Base-by-base conservation (phyloP, 2,797 vertebrate genomes). In the Syngnathus rostellatus region DNA sequence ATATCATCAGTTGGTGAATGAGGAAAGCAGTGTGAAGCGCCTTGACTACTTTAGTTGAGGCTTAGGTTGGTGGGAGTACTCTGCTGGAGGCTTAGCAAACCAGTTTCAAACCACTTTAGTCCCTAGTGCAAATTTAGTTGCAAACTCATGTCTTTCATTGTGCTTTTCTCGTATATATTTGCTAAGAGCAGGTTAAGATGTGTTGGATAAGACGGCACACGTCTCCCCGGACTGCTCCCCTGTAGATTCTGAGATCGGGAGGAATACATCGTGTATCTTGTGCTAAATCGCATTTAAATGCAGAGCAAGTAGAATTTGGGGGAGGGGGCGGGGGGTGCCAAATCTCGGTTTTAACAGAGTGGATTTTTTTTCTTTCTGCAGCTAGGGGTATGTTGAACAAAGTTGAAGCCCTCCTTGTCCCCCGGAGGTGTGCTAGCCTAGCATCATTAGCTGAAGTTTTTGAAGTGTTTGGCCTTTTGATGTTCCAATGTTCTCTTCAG, bases 381-480 rank as follows among this genome's bases (percentile, higher is more conserved):
- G 85, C 85, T 77, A 69, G 81, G 70, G 87, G 86, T 80, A 72
- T 79, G 77, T 79, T 84, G 78, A 85, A 89, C 83, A 81, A 83
- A 82, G 86, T 86, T 87, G 79, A 77, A 85, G 66, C 82, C 80
- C 78, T 79, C 81, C 81, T 80, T 76, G 62, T 83, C 84, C 87
- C 31, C 85, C 65, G 70, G 78, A 88, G 89, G 87, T 62, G 41
- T 25, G 21, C 41, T 89, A 78, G 83, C 77, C 82, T 70, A 74
- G 75, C 84, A 89, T 91, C 91, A 91, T 93, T 92, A 91, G 89
- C 89, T 91, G 90, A 86, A 89, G 83, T 88, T 92, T 92, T 91
- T 92, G 90, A 92, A 89, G 91, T 91, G 86, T 88, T 92, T 86
- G 74, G 80, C 81, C 88, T 92, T 92, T 93, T 92, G 91, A 93